Conservation (phyloP, 2,888 invertebrate genomes). For the Leucophora obtusa region DNA sequence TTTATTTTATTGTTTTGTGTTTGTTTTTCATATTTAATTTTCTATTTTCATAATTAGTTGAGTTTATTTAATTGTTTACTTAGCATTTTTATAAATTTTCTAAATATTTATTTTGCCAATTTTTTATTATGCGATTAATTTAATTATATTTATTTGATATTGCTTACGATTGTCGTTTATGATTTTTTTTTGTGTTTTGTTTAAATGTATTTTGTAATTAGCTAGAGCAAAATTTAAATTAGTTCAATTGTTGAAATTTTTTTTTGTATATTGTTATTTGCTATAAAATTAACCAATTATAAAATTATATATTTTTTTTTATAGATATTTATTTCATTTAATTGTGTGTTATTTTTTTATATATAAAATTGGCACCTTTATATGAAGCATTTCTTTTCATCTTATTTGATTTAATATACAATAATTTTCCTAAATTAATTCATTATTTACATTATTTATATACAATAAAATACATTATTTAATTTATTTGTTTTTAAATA, state of each 20-base stretch:
- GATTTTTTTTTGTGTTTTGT: constrained; percentile 19
- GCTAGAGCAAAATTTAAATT: neutral
- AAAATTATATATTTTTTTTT: constrained; percentile 3
- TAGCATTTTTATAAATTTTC: neutral
- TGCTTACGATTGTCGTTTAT: constrained; percentile 67
- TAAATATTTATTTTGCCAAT: neutral
- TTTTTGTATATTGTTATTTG: constrained; percentile 9
- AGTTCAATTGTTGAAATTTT: neutral
- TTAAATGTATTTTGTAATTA: neutral
- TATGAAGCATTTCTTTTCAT: constrained; percentile 34
- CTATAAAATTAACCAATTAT: constrained; percentile 26
- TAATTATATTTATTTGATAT: constrained; percentile 51
- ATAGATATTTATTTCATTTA: neutral
- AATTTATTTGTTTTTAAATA: neutral
- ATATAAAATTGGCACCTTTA: constrained; percentile 46
- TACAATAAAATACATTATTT: neutral
- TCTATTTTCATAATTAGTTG: constrained; percentile 18
- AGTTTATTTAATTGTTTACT: constrained; percentile 24
- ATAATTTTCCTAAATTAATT: neutral
- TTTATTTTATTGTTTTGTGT: no score
- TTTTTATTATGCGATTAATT: constrained; percentile 1
- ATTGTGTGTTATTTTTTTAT: constrained; percentile 7
- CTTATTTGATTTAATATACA: constrained; percentile 2
- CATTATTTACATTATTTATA: neutral
- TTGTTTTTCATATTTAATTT: constrained; percentile 8